Evolutionary conservation across 2,113 vertebrate species (phyloP).

Genomic region (Pollimyrus isidori): DNA sequence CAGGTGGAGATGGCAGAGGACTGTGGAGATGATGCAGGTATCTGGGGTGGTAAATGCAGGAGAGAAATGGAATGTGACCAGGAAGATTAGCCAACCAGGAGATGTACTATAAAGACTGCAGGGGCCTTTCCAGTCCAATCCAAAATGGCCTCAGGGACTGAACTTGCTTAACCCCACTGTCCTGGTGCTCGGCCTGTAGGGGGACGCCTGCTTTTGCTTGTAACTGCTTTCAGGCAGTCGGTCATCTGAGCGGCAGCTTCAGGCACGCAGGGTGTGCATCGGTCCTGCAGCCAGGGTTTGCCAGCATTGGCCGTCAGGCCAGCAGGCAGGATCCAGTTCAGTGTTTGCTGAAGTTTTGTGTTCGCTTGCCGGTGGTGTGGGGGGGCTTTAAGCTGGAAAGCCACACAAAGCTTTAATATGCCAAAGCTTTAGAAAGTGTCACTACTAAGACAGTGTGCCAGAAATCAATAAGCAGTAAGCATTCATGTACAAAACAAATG

Average conservation of each 20-base stretch:
- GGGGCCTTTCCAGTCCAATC: neutral
- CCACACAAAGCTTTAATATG: constrained; percentile 2
- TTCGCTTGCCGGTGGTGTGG: neutral
- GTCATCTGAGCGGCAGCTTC: too few species aligned
- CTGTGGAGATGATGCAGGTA: neutral
- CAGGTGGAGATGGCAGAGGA: neutral
- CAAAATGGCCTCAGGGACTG: neutral
- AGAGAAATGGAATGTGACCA: neutral
- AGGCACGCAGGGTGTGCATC: neutral
- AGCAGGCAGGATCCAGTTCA: neutral
- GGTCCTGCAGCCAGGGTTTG: neutral
- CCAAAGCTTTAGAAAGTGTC: neutral
- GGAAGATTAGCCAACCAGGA: neutral
- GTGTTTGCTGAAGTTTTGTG: neutral
- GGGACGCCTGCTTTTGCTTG: neutral
- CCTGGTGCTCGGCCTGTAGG: neutral
- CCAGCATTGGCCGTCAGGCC: neutral
- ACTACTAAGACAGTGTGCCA: constrained; percentile 9
- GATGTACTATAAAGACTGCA: neutral
- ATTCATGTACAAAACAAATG: neutral
- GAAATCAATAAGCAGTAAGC: neutral
- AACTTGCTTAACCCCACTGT: neutral
- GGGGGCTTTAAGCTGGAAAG: neutral
- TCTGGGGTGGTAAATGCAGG: neutral
- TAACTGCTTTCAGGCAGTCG: neutral